phyloP scores from a whole-genome alignment of 2,888 invertebrate genomes.

The Coenonympha arcania region DNA sequence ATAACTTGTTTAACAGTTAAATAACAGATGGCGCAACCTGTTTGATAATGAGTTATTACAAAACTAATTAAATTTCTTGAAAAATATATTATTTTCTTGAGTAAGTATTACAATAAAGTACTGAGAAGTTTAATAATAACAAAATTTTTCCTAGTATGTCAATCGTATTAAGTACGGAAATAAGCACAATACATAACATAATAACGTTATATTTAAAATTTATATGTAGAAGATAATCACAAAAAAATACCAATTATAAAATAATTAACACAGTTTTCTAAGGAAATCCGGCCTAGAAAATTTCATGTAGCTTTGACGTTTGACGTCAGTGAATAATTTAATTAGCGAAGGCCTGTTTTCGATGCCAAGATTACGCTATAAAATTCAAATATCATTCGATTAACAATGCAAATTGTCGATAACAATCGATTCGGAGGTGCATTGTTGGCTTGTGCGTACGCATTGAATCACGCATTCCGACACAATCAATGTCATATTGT shows the following conservation, averaged over 20 bases:
- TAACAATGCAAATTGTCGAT: constrained; percentile 29
- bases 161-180: too few relatives aligned
- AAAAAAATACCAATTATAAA: background rate
- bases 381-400: constrained; percentile 31
- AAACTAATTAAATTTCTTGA: background rate
- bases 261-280: constrained; percentile 9
- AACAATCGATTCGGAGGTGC: constrained; percentile 23
- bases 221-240: too few relatives aligned
- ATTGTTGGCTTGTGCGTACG: constrained; percentile 50
- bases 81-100: background rate
- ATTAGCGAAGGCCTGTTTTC: constrained; percentile 8
- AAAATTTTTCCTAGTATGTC: too few relatives aligned
- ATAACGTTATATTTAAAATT: too few relatives aligned
- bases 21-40: constrained; percentile 36
- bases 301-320: constrained; percentile 3
- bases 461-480: constrained; percentile 39
- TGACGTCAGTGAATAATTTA: constrained; percentile 20
- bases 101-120: too few relatives aligned
- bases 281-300: constrained; percentile 15
- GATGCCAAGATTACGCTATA: constrained; percentile 24
- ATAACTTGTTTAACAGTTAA: constrained; percentile 18
- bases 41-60: background rate
- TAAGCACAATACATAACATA: too few relatives aligned
- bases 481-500: constrained; percentile 18
- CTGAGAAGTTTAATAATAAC: too few relatives aligned